A percentile compares a stretch with the other conserved stretches of the same genome.
These are phyloP conservation scores for Ciconia stormi DNA, from an alignment of 2,113 vertebrate genomes.

Conservation along the genomic window DNA sequence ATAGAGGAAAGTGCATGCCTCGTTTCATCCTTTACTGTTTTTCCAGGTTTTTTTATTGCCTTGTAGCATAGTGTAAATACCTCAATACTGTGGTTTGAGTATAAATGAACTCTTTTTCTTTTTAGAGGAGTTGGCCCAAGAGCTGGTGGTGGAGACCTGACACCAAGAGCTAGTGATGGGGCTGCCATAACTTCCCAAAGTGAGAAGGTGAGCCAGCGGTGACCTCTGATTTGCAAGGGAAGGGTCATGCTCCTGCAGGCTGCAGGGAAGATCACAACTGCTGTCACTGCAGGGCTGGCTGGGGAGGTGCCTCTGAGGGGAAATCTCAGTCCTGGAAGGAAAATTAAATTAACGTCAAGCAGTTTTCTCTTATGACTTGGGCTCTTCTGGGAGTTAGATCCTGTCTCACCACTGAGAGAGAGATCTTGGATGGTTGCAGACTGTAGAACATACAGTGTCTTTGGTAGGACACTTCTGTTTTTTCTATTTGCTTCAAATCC, in stretches of 20 bases:
- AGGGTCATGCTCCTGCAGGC: neutral
- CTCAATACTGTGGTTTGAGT: neutral
- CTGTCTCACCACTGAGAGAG: neutral
- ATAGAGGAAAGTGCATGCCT: neutral
- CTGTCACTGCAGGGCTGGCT: neutral
- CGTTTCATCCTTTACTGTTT: neutral
- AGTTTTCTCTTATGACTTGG: neutral
- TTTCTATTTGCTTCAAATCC: neutral
- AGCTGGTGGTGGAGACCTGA: neutral
- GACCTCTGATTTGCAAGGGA: neutral
- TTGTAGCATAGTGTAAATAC: neutral
- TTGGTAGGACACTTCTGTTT: neutral
- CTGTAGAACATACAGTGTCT: neutral
- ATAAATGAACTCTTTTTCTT: neutral
- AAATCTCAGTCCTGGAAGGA: neutral
- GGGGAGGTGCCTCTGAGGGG: neutral
- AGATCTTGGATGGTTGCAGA: neutral
- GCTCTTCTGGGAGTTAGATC: neutral
- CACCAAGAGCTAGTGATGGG: neutral
- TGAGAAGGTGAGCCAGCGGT: neutral
- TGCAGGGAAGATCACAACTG: neutral
- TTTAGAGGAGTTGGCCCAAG: neutral
- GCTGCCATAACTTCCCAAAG: neutral
- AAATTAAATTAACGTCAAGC: neutral
- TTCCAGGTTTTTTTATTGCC: neutral